Evolutionary conservation across 1,140 invertebrate genomes (phyloP).

Genomic region (Araneus ventricosus): DNA sequence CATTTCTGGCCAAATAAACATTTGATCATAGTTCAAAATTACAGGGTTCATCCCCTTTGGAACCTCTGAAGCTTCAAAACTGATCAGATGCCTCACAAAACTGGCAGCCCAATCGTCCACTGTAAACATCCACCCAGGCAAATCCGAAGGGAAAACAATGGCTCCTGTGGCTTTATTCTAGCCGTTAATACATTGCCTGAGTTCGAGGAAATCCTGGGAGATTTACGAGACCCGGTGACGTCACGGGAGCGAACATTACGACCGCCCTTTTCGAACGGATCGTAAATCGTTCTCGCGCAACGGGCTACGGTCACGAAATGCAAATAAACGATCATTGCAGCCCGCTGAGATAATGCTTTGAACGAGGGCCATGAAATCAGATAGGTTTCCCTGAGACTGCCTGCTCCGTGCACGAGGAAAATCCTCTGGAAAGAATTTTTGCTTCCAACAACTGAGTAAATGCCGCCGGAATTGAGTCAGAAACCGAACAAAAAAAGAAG

Average conservation of each 20-base stretch:
- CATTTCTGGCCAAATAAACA: too few species aligned
- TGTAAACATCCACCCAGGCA: background rate
- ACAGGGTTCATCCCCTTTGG: too few species aligned
- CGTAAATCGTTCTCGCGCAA: slow-evolving; percentile 40
- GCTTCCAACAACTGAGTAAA: slow-evolving; percentile 7
- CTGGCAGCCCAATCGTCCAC: background rate
- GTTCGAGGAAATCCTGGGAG: slow-evolving; percentile 35
- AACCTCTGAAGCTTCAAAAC: too few species aligned
- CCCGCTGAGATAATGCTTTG: background rate
- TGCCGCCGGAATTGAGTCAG: background rate
- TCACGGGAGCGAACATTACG: slow-evolving; percentile 23
- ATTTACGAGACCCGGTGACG: slow-evolving; percentile 56
- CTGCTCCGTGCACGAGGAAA: background rate
- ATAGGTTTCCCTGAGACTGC: background rate
- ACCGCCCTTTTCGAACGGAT: slow-evolving; percentile 39
- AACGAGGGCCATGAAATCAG: slow-evolving; percentile 15
- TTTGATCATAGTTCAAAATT: too few species aligned
- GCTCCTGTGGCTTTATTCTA: background rate
- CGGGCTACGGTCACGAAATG: slow-evolving; percentile 40
- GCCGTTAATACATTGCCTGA: background rate
- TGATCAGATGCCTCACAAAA: too few species aligned
- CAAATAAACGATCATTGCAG: background rate
- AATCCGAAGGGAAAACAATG: slow-evolving; percentile 19
- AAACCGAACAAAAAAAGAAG: background rate
- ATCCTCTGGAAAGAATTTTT: background rate